Conservation (phyloP, 2,113 vertebrate genomes). For the Paramormyrops kingsleyae region DNA sequence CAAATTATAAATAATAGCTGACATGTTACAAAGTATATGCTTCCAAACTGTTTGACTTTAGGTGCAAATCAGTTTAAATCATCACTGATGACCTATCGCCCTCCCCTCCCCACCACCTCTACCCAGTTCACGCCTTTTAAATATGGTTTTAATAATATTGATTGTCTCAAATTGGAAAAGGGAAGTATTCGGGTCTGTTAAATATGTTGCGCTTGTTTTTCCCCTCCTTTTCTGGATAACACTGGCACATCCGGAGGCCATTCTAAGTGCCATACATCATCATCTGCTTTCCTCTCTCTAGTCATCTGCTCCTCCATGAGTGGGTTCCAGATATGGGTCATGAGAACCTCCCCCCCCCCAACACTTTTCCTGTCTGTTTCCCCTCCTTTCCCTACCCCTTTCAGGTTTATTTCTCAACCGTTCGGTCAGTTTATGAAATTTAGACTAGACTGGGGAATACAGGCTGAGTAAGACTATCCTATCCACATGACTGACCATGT, state of each 20-base stretch:
- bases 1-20: background rate
- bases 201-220: background rate
- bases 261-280: background rate
- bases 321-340: background rate
- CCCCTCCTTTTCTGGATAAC: background rate
- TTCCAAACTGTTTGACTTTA: background rate
- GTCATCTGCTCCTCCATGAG: background rate
- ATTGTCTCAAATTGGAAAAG: background rate
- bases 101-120: background rate
- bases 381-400: background rate
- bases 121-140: background rate
- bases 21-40: background rate
- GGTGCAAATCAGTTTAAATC: background rate
- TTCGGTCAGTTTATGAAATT: background rate
- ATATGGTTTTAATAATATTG: background rate
- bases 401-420: slow-evolving; percentile 6
- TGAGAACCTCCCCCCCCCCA: background rate
- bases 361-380: background rate
- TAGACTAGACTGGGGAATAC: background rate
- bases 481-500: background rate
- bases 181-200: background rate
- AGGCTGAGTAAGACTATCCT: background rate
- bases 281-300: background rate
- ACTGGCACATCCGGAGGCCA: background rate
- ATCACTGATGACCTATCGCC: background rate